These are phyloP conservation scores for Lepus townsendii DNA, from an alignment of 2,797 vertebrate species.

Conservation along the genomic window DNA sequence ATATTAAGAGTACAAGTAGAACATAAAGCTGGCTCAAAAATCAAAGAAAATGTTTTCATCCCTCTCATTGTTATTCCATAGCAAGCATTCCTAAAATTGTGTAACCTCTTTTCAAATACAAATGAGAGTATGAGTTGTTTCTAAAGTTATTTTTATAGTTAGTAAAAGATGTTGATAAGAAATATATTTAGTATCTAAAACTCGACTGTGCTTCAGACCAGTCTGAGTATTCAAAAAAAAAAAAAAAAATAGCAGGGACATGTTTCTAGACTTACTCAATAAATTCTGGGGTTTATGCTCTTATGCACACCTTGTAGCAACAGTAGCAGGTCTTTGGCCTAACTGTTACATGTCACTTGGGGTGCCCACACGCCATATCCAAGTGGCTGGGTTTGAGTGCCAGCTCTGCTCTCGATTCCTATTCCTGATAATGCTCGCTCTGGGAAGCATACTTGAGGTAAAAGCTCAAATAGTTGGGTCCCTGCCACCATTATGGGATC, in stretches of 20 bases:
- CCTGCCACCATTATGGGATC: too few species aligned
- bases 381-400: too few species aligned
- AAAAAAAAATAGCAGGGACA: not conserved
- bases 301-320: not conserved
- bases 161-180: not conserved
- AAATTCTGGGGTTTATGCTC: not conserved
- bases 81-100: not conserved
- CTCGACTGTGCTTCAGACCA: not conserved
- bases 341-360: too few species aligned
- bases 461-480: too few species aligned
- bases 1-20: not conserved
- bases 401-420: too few species aligned
- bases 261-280: not conserved
- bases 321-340: not conserved
- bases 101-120: not conserved
- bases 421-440: too few species aligned
- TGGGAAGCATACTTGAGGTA: too few species aligned
- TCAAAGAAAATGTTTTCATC: not conserved
- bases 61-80: slow-evolving; percentile 24
- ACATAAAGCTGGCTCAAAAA: not conserved
- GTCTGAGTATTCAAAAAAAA: not conserved
- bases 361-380: too few species aligned
- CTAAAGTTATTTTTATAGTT: slow-evolving; percentile 7
- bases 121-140: not conserved
- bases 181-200: not conserved